Conservation (phyloP, 2,797 vertebrate species). For the Microctenopoma stevenorrisi region DNA sequence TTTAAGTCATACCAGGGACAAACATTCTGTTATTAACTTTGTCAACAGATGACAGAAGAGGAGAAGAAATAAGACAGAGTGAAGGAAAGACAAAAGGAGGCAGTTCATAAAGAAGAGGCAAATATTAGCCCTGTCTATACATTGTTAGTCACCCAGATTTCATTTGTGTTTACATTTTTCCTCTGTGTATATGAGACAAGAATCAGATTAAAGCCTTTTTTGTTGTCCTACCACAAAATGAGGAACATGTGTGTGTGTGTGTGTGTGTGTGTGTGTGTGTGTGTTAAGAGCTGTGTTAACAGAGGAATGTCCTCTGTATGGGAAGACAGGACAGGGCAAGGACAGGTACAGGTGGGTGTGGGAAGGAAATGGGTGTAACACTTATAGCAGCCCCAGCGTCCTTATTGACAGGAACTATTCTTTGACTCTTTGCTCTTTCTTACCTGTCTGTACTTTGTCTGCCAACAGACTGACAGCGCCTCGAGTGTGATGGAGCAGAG, state of each 20-base stretch:
- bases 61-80: not conserved
- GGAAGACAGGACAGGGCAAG: constrained; percentile 10
- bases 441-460: constrained; percentile 1
- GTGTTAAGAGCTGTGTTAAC: constrained; percentile 51
- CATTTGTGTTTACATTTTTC: constrained; percentile 20
- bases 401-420: constrained; percentile 25
- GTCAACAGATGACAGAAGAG: not conserved
- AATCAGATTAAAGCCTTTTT: constrained; percentile 46
- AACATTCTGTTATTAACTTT: too few relatives aligned
- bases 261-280: constrained; percentile 6
- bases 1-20: too few relatives aligned
- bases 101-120: not conserved
- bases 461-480: constrained; percentile 48
- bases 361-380: constrained; percentile 46
- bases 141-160: constrained; percentile 46
- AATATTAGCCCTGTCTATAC: constrained; percentile 8
- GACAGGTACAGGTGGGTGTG: constrained; percentile 10
- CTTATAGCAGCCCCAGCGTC: constrained; percentile 31
- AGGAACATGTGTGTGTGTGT: not conserved
- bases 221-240: constrained; percentile 35
- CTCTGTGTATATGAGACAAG: constrained; percentile 25
- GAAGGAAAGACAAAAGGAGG: not conserved
- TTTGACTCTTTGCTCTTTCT: constrained; percentile 31
- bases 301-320: constrained; percentile 49
- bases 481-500: not conserved